Evolutionary conservation across 2,888 invertebrate species (phyloP), one percentile per base, ranked within the genome.

Genomic region (Gymnoscelis rufifasciata): DNA sequence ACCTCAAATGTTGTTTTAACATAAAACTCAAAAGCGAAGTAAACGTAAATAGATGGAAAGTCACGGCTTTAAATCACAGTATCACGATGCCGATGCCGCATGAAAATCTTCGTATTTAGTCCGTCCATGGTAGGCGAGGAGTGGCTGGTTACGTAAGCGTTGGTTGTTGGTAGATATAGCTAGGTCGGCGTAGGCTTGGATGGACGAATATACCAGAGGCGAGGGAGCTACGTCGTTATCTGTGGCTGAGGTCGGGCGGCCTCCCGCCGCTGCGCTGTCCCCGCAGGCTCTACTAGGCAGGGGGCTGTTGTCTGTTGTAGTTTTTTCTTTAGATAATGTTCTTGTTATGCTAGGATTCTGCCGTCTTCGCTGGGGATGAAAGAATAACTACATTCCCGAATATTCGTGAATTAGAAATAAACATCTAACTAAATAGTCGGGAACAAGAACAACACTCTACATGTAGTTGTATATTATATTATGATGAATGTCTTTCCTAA

Each of bases 251-350:
- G 69, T 66, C 68, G 74, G 68, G 66, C 68, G 70, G 70, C 75
- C 77, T 67, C 76, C 78, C 73, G 71, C 57, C 68, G 68, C n/a
- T n/a, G n/a, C n/a, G n/a, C 62, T 59, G 62, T 63, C 70, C 67
- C 76, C 71, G 73, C 71, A 66, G 72, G 69, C 65, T 66, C 58
- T 60, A 53, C 62, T 63, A 66, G 68, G 64, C 72, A 69, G 74
- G 77, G 72, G 68, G 69, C 59, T n/a, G n/a, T n/a, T n/a, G n/a
- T n/a, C 7, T 66, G 64, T 65, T 68, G 60, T 63, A 64, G 59
- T 61, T 65, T 68, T 67, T 64, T 59, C 60, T 61, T 30, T 54
- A 54, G 59, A 45, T 57, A 48, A 52, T 57, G 41, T 54, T 54
- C 46, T 43, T 38, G 41, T 8, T 31, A 31, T 14, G 23, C n/a